Base-by-base conservation (phyloP, 2,888 invertebrate species). In the Anagyrus pseudococci region DNA sequence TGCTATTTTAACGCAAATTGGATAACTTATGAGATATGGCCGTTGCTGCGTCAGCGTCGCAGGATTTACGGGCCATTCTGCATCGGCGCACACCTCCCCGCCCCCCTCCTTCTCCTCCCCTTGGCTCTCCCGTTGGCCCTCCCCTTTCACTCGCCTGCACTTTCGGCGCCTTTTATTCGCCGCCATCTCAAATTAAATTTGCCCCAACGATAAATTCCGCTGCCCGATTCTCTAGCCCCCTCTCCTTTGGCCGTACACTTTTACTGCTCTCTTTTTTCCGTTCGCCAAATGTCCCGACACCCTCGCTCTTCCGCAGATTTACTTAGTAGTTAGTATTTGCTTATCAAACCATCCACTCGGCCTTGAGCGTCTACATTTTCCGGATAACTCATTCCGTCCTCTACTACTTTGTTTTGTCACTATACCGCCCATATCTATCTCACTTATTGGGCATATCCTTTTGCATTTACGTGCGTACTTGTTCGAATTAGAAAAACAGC, bases 11-110 rank as follows among this genome's bases (percentile, higher is more conserved):
- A 77, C 75, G 73, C 76, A 77, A 77, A 78, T 78, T 77, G 77
- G 75, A 78, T 77, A 78, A 78, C 76, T 77, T 77, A 77, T 77
- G 76, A 77, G 76, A 77, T 76, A 77, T 75, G 73, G 73, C 71
- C 71, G 72, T 67, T 70, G 76, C 76, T 74, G 75, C 72, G 76
- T 77, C 77, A 77, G 76, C 76, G 71, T 73, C 68, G 68, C 70
- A 75, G 70, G 73, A 78, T 78, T 78, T 77, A 77, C 75, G 72
- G 74, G 71, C 75, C 73, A 77, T 73, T 76, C 75, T 75, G 72
- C 73, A 76, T 75, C 73, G 73, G 69, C 37, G 44, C 49, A 20
- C 49, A n/a, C n/a, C 43, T 33, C 26, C 25, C 17, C 23, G 69
- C 68, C 66, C 63, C 68, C 69, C 64, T 57, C 55, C 44, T 61